Evolutionary conservation across 2,113 vertebrate genomes (phyloP), one percentile per base, ranked within the genome.

Genomic region (Syngnathus floridae): DNA sequence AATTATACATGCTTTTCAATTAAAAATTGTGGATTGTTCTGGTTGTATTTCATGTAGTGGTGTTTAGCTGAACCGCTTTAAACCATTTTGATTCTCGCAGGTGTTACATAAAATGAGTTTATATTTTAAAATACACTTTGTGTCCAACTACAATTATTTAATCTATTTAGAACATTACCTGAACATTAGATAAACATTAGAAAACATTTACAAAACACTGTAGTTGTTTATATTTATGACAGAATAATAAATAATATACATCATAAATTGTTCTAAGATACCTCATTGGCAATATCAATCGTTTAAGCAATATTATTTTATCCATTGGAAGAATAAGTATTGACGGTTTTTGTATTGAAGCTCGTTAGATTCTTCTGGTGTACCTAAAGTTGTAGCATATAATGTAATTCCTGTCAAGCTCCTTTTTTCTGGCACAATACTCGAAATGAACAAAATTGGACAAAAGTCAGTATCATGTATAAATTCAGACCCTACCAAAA

Each of bases 401-500:
- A n/a, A 37, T 4, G 7, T 19, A 38, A 19, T 38, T 38, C 35
- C 56, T 16, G 1, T 38, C 57, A 12, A 1, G 12, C 26, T 51
- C n/a, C 1, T 31, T 55, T 22, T 55, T 55, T 14, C 37, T 13
- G 36, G 37, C 57, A 59, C 54, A 55, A 14, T 55, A 31, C 37
- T 13, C 19, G 4, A 38, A 59, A 40, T 40, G 57, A 40, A 62
- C 54, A 60, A 73, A 72, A 68, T 75, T 62, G 73, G 76, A 76
- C 65, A 73, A 66, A 69, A 76, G 66, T 69, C 43, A 43, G 54
- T 78, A 75, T 71, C 72, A 77, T 84, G 70, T 76, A 78, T 83
- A 76, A 77, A 85, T 79, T 84, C 77, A 77, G 69, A 80, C 63
- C 46, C 69, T n/a, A 48, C 62, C 69, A 71, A 66, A 68, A 80